Base-by-base conservation (phyloP, 2,797 vertebrate species). In the Catostomus latipinnis region DNA sequence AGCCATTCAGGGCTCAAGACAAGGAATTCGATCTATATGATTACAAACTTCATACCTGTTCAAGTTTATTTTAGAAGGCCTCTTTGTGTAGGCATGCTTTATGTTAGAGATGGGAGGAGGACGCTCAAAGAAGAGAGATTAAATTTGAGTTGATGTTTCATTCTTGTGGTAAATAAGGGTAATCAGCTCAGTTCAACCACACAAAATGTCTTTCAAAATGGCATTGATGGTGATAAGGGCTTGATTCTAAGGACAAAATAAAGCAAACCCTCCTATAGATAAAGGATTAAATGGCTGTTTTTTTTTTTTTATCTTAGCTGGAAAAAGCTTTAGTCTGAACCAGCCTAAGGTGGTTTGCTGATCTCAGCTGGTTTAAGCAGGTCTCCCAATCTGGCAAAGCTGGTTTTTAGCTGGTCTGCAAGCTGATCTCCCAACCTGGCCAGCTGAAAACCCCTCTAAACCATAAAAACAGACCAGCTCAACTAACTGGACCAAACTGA, bases 11-110 rank as follows among this genome's bases (percentile, higher is more conserved):
- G 34, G 67, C 18, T 66, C 52, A 22, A 75, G 81, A 57, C 1
- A 8, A 74, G 66, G n/a, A 68, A 78, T 74, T 63, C 57, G 71
- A 50, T 71, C 65, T 82, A 71, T 49, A 22, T 58, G 12, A 71
- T 54, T 63, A 14, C 50, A 54, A 71, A 78, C 76, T 71, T 71
- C 58, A 48, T 71, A 78, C 57, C 49, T 78, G 50, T 63, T 71
- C 68, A 78, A 71, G 50, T 58, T 78, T 71, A 46, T 34, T 46
- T 71, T 12, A 3, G 34, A 14, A 58, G 58, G 58, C 34, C 11
- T 65, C 14, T 54, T 54, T 58, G 46, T 43, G 2, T 34, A 16
- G 22, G 7, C 9, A 9, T 49, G 49, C 16, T 57, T 53, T 43
- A 13, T 22, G 18, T 12, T 22, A 43, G 12, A 18, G 60, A 62